Conservation (phyloP, 2,888 invertebrate species). For the Eilema caniola region DNA sequence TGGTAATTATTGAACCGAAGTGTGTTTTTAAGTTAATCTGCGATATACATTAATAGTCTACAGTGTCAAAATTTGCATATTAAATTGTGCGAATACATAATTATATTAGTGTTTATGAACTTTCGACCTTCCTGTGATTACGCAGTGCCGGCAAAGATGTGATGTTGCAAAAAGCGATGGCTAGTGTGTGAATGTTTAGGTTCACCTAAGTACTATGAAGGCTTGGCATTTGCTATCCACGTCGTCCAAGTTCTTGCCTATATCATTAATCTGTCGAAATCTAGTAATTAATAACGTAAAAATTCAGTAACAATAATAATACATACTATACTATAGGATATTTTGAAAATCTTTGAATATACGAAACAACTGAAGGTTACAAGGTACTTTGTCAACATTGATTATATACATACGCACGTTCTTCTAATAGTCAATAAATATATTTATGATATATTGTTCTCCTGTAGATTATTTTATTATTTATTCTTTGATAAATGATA, state of each 20-base stretch:
- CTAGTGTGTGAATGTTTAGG: slow-evolving; percentile 51
- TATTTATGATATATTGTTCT: not conserved
- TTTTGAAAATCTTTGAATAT: not conserved
- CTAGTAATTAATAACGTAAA: no score
- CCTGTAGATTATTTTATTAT: no score
- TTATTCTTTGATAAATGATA: not conserved
- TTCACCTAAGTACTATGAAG: slow-evolving; percentile 53
- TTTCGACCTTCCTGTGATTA: slow-evolving; percentile 59
- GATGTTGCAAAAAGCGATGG: slow-evolving; percentile 60
- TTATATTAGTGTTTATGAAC: slow-evolving; percentile 52
- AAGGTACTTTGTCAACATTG: not conserved
- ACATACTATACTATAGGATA: not conserved
- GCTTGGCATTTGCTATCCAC: slow-evolving; percentile 50
- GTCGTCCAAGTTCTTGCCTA: slow-evolving; percentile 28
- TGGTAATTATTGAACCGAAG: slow-evolving; percentile 65
- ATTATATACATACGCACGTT: not conserved
- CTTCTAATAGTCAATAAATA: not conserved
- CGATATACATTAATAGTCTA: slow-evolving; percentile 24
- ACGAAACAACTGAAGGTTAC: not conserved
- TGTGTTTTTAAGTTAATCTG: slow-evolving; percentile 33
- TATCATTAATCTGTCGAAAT: slow-evolving; percentile 22
- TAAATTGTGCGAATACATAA: slow-evolving; percentile 42
- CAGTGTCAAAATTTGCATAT: slow-evolving; percentile 40
- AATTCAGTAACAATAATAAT: not conserved
- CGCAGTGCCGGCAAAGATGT: slow-evolving; percentile 55